phyloP scores from a whole-genome alignment of 2,797 vertebrate species.

The Lepidocolaptes lacrymiger region DNA sequence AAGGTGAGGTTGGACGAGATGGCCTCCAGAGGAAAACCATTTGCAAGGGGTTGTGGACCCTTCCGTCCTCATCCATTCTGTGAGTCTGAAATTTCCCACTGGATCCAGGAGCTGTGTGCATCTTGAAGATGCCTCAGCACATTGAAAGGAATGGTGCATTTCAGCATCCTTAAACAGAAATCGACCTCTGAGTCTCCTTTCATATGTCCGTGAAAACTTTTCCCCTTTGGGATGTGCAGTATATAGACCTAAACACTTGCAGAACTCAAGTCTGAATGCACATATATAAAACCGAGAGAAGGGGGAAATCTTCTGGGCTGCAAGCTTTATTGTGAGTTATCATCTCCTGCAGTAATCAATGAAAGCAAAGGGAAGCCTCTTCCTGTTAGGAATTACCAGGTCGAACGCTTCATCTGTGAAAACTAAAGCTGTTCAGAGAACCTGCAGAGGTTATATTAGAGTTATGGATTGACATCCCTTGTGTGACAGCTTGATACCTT shows the following conservation, averaged over 20 bases:
- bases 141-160: neutral
- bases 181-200: neutral
- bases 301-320: neutral
- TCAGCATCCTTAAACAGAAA: neutral
- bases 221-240: neutral
- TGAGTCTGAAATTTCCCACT: neutral
- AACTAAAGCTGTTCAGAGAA: neutral
- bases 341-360: neutral
- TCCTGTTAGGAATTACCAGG: neutral
- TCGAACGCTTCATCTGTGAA: conserved; percentile 4
- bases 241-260: neutral
- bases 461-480: neutral
- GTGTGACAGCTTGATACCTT: conserved; percentile 25
- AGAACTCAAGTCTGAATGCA: neutral
- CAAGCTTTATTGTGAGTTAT: neutral
- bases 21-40: neutral
- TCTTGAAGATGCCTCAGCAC: neutral
- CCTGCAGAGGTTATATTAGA: neutral
- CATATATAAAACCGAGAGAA: neutral
- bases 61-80: neutral
- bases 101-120: neutral
- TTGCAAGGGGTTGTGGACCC: neutral
- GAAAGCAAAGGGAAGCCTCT: neutral
- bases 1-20: neutral
- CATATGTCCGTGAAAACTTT: neutral